These are phyloP conservation scores for Pseudomyrmex pallidus DNA, from an alignment of 1,140 invertebrate species.

Conservation along the genomic window DNA sequence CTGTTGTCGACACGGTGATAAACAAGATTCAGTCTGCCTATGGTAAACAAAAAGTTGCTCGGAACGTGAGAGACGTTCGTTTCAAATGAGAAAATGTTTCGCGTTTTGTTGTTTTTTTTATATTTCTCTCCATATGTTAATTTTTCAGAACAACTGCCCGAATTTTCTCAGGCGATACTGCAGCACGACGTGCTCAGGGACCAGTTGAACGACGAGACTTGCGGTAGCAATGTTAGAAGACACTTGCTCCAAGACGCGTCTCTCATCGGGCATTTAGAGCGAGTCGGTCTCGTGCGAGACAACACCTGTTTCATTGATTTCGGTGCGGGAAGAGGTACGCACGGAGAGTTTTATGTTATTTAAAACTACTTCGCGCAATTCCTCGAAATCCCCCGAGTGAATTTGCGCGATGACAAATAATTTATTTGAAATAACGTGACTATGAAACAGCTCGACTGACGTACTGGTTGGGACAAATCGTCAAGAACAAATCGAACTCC, in stretches of 20 bases:
- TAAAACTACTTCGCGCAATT: no score
- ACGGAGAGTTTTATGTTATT: background rate
- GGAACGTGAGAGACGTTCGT: constrained; percentile 22
- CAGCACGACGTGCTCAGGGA: constrained; percentile 84
- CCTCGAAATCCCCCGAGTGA: no score
- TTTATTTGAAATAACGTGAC: background rate
- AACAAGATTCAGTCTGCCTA: constrained; percentile 79
- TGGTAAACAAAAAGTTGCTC: constrained; percentile 70
- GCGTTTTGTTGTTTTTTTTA: background rate
- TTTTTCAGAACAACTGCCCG: constrained; percentile 78
- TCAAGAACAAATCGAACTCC: constrained; percentile 83
- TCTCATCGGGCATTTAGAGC: constrained; percentile 88
- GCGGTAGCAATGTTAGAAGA: constrained; percentile 88
- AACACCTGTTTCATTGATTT: constrained; percentile 92
- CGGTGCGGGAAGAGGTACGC: constrained; percentile 93
- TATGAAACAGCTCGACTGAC: constrained; percentile 88
- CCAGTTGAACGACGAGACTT: constrained; percentile 87
- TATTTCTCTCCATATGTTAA: background rate
- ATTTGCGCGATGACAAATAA: background rate
- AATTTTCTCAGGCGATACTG: constrained; percentile 83
- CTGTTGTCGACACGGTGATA: constrained; percentile 74
- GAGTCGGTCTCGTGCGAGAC: constrained; percentile 85
- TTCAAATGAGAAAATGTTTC: background rate
- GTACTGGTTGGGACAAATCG: constrained; percentile 89
- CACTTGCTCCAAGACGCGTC: constrained; percentile 91